Conservation (phyloP, 2,888 invertebrate genomes). For the Neoascia interrupta region DNA sequence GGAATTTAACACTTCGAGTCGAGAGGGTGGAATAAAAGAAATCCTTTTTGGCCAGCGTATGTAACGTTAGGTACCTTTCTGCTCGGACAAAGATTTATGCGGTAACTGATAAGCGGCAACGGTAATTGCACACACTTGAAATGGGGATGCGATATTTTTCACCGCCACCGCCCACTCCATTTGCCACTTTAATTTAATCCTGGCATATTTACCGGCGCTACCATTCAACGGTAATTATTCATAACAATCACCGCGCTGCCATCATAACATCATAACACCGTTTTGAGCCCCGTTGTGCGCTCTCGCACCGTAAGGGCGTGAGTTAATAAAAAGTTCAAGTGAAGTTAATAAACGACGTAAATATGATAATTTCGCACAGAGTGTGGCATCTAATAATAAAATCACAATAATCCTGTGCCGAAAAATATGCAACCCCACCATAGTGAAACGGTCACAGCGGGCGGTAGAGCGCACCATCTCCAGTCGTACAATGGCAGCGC, state of each 20-base stretch:
- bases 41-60: conserved; percentile 41
- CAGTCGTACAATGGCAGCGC: conserved; percentile 58
- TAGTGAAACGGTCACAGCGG: conserved; percentile 69
- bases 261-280: conserved; percentile 48
- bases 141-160: conserved; percentile 46
- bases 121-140: conserved; percentile 66
- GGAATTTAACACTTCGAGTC: conserved; percentile 56
- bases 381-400: conserved; percentile 80
- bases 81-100: conserved; percentile 55
- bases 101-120: conserved; percentile 57
- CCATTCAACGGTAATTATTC: conserved; percentile 60
- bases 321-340: conserved; percentile 75
- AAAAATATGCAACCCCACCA: conserved; percentile 69
- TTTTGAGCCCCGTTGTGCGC: not conserved
- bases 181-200: conserved; percentile 53
- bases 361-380: conserved; percentile 80
- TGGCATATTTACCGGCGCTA: conserved; percentile 34
- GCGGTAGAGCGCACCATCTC: conserved; percentile 37
- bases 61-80: conserved; percentile 22
- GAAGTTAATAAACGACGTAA: conserved; percentile 80
- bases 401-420: conserved; percentile 78
- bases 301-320: conserved; percentile 26
- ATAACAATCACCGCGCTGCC: conserved; percentile 53
- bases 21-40: conserved; percentile 55
- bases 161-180: conserved; percentile 8